Conservation (phyloP, 2,113 vertebrate genomes). For the Isurus oxyrinchus region DNA sequence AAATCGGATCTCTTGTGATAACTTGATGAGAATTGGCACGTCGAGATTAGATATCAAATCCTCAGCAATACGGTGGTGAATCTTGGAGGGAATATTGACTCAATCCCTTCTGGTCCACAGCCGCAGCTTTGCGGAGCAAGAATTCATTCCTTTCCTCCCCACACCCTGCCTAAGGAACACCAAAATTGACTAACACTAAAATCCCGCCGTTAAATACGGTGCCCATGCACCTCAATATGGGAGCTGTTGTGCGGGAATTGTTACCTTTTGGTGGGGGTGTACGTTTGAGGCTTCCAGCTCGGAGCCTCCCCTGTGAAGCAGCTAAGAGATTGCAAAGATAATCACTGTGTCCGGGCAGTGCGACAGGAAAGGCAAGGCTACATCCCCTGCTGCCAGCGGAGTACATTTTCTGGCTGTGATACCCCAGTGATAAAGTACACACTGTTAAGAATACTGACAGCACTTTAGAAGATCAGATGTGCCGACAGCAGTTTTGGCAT, state of each 20-base stretch:
- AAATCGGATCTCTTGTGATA: too few relatives aligned
- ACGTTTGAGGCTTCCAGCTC: background rate
- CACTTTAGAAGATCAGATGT: background rate
- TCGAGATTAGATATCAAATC: background rate
- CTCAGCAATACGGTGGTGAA: too few relatives aligned
- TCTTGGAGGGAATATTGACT: background rate
- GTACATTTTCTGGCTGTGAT: background rate
- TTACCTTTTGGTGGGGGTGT: background rate
- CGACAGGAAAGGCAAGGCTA: background rate
- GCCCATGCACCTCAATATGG: background rate
- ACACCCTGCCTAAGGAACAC: background rate
- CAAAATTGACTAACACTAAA: background rate
- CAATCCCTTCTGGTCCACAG: background rate
- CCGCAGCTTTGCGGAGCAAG: background rate
- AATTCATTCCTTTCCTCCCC: background rate
- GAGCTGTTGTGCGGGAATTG: background rate
- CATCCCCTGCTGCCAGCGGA: background rate
- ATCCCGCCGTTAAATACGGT: background rate
- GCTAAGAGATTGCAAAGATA: background rate
- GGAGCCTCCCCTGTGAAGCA: background rate
- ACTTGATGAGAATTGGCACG: too few relatives aligned
- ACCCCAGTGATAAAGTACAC: background rate
- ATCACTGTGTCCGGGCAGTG: background rate
- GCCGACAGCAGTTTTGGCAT: background rate
- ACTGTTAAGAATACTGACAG: background rate